Conservation (phyloP, 2,797 vertebrate genomes). For the Cirrhinus molitorella region DNA sequence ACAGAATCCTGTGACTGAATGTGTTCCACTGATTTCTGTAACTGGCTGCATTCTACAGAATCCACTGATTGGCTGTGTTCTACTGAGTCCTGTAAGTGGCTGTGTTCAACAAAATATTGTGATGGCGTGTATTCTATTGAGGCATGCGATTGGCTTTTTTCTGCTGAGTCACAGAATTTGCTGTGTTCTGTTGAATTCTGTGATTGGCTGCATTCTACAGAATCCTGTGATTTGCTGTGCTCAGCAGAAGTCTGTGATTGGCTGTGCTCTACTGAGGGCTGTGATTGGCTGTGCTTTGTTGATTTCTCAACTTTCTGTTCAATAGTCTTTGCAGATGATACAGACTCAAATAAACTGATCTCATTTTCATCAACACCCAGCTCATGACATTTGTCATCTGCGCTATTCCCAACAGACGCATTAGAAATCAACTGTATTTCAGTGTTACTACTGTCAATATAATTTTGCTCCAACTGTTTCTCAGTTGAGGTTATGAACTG, state of each 20-base stretch:
- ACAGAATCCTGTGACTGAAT: background rate
- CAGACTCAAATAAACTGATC: slow-evolving; percentile 12
- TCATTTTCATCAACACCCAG: slow-evolving; percentile 4
- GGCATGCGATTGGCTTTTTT: background rate
- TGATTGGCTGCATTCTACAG: background rate
- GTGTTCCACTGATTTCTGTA: background rate
- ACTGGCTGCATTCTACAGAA: background rate
- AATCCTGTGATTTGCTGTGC: background rate
- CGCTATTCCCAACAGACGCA: background rate
- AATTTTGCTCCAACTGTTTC: slow-evolving; percentile 18
- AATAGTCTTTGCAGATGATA: background rate
- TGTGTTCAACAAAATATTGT: background rate
- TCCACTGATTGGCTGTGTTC: background rate
- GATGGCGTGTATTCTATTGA: background rate
- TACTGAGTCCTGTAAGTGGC: background rate
- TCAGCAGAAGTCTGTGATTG: background rate
- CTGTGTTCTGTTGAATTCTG: background rate
- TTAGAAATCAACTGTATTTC: slow-evolving; percentile 17
- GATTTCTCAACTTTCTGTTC: slow-evolving; percentile 24
- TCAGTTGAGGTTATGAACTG: slow-evolving; percentile 2
- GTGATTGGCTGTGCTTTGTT: slow-evolving; percentile 1
- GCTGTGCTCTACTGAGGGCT: slow-evolving; percentile 1
- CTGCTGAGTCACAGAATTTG: background rate
- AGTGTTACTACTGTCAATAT: background rate
- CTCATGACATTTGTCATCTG: background rate